Percentiles rank a stretch among this genome's conserved stretches.
These are phyloP conservation scores for Drosophila eohydei DNA, from an alignment of 2,888 invertebrate species.

Conservation along the genomic window DNA sequence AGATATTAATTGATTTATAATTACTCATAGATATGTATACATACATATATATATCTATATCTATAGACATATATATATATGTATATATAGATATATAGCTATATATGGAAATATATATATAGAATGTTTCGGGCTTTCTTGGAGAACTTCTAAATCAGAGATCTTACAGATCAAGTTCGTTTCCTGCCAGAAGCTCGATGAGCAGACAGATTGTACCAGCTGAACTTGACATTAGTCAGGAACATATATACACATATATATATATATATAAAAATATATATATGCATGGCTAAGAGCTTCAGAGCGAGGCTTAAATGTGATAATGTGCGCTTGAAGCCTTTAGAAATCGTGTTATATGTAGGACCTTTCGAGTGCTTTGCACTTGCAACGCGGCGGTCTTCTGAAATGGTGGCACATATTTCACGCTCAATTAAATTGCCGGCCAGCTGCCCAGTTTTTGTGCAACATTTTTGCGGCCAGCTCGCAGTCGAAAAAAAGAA, in stretches of 20 bases:
- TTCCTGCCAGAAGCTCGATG: too few relatives aligned
- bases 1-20: too few relatives aligned
- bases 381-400: constrained; percentile 1
- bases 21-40: too few relatives aligned
- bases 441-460: constrained; percentile 46
- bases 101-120: too few relatives aligned
- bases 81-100: too few relatives aligned
- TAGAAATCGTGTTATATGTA: not conserved
- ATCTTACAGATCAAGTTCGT: too few relatives aligned
- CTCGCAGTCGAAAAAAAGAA: constrained; percentile 1
- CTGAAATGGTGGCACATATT: constrained; percentile 51
- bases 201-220: too few relatives aligned
- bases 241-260: not conserved
- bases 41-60: too few relatives aligned
- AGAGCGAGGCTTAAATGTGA: not conserved
- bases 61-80: too few relatives aligned
- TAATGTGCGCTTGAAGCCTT: not conserved
- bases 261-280: not conserved
- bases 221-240: too few relatives aligned
- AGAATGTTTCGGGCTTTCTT: too few relatives aligned
- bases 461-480: constrained; percentile 56
- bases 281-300: not conserved
- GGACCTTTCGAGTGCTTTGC: constrained; percentile 10
- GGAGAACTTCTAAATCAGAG: too few relatives aligned
- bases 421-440: constrained; percentile 75